Evolutionary conservation across 1,140 invertebrate genomes (phyloP).

Genomic region (Ganaspis sp.): DNA sequence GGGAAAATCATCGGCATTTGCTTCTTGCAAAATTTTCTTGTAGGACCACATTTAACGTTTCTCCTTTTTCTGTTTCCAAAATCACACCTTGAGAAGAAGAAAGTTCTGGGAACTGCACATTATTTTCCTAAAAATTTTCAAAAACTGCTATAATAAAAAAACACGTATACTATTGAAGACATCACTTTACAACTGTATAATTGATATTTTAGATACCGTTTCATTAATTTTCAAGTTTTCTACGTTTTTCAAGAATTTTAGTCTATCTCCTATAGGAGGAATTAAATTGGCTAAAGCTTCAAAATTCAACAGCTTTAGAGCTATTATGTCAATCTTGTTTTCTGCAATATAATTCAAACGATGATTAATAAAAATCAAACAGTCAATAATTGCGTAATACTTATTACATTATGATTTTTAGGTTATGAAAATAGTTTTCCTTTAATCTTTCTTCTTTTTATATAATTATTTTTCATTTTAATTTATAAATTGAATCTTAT

Average conservation of each 20-base stretch:
- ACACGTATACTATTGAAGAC: not conserved
- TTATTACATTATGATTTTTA: too few relatives aligned
- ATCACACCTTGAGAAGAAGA: not conserved
- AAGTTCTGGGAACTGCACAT: not conserved
- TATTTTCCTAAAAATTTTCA: not conserved
- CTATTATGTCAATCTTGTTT: too few relatives aligned
- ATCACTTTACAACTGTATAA: not conserved
- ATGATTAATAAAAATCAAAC: too few relatives aligned
- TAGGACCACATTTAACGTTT: not conserved
- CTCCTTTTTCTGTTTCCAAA: not conserved
- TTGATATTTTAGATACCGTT: not conserved
- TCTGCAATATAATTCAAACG: too few relatives aligned
- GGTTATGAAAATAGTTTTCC: too few relatives aligned
- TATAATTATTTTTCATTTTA: too few relatives aligned
- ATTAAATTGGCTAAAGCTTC: not conserved
- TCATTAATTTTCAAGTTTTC: not conserved
- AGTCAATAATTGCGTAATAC: too few relatives aligned
- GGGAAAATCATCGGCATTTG: not conserved
- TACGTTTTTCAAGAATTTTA: not conserved
- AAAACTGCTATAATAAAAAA: not conserved
- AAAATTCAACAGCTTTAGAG: not conserved
- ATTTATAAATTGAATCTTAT: too few relatives aligned
- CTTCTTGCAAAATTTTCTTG: not conserved
- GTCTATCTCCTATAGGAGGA: not conserved
- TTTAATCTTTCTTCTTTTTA: too few relatives aligned